phyloP scores from a whole-genome alignment of 2,797 vertebrate genomes.

The Sebastes trivittatus region DNA sequence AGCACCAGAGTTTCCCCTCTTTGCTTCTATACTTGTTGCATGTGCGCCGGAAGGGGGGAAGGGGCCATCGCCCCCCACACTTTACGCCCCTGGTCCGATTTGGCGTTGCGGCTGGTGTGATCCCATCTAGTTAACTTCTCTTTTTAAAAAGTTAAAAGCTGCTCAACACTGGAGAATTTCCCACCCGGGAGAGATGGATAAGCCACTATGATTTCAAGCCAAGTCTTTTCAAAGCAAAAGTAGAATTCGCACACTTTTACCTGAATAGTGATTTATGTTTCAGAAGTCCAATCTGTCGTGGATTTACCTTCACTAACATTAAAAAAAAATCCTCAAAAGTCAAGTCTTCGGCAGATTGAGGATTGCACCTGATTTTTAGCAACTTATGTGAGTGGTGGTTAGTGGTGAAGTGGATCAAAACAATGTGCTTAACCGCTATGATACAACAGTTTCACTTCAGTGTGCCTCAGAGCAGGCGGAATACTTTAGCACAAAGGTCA shows the following conservation, averaged over 20 bases:
- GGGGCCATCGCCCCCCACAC: too few relatives aligned
- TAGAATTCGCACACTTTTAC: neutral
- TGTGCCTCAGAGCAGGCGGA: neutral
- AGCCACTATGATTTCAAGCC: neutral
- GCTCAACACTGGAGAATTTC: neutral
- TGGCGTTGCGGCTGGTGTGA: too few relatives aligned
- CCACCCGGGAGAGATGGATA: neutral
- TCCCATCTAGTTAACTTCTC: too few relatives aligned
- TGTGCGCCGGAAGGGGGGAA: too few relatives aligned
- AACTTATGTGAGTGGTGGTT: neutral
- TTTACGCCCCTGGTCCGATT: too few relatives aligned
- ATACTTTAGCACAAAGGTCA: neutral
- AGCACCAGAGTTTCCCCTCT: too few relatives aligned
- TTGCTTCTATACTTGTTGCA: too few relatives aligned
- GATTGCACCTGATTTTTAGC: neutral
- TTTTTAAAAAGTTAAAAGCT: neutral
- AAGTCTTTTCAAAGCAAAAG: neutral
- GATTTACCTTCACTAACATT: neutral
- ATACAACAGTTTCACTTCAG: conserved; percentile 15
- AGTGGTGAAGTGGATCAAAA: neutral
- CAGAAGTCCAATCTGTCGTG: neutral
- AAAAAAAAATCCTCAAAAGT: neutral
- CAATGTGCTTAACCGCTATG: neutral
- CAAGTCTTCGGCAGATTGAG: neutral
- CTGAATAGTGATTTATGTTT: neutral